These are phyloP conservation scores for Pangasius macronema DNA, from an alignment of 2,797 vertebrate genomes.

Conservation along the genomic window DNA sequence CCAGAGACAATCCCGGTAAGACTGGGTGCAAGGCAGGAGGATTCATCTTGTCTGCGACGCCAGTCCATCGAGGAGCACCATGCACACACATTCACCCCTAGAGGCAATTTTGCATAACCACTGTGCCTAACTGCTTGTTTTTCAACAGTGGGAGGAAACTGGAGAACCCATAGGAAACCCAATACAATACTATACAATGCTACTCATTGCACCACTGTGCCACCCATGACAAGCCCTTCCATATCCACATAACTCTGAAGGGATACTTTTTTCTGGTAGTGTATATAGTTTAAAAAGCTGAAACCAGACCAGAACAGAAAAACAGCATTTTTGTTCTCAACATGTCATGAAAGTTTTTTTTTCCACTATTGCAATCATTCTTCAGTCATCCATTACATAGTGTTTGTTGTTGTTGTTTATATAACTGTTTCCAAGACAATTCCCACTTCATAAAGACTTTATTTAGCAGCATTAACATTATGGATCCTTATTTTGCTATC, in stretches of 20 bases:
- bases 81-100: not conserved
- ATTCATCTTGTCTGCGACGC: not conserved
- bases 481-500: not conserved
- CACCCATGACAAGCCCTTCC: not conserved
- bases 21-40: not conserved
- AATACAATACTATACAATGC: not conserved
- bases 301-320: not conserved
- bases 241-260: no score
- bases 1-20: not conserved
- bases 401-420: no score
- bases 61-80: not conserved
- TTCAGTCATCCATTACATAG: not conserved
- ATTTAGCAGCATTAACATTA: not conserved
- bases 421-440: not conserved
- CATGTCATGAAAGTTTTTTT: not conserved
- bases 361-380: not conserved
- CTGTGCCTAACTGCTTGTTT: not conserved
- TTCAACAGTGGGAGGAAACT: not conserved
- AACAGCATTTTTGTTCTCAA: not conserved
- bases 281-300: not conserved
- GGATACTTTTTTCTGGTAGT: not conserved
- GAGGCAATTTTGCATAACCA: not conserved
- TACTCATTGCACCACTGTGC: not conserved
- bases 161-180: not conserved
- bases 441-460: not conserved